Base-by-base conservation (phyloP, 2,888 invertebrate genomes). In the Frankliniella fusca region DNA sequence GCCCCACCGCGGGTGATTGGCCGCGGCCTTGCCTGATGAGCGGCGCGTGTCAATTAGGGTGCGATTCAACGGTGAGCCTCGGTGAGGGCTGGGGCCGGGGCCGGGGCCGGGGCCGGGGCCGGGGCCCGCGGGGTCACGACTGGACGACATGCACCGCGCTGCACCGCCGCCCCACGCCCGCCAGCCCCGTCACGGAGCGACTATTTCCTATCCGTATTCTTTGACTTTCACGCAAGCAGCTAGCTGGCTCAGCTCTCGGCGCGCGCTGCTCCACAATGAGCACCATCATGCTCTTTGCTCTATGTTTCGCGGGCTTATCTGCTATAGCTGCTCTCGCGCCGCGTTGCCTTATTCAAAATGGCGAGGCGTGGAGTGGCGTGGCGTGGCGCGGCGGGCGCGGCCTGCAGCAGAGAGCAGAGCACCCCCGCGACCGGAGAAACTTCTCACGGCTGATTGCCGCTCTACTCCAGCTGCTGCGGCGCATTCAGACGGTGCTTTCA, bases 381-480 rank as follows among this genome's bases (percentile, higher is more conserved):
- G 54, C 11, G 54, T 18, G 54, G 54, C 54, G 54, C 7, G 54
- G 15, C 15, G 54, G 54, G 54, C 54, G 54, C 54, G 54, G 54
- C 10, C 18, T 54, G 54, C 15, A n/a, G 86, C 92, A 93, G 86
- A 88, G 89, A 86, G 54, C 54, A 20, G 54, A 86, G 87, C 83
- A 86, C 85, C 83, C 87, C 7, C 54, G 54, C 54, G 18, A 20
- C 54, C 54, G 54, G 81, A 81, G 81, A 80, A 83, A 83, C 82
- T 83, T 81, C 54, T 38, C 83, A 82, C 81, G 85, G 84, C 84
- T 83, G 83, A 84, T 65, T 65, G 76, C 65, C 5, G 12, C 27
- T 38, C 38, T 5, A 38, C 38, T 38, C 38, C 38, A 38, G 38
- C 38, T 38, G 38, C 38, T 38, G 38, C 38, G 38, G 38, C 2